Evolutionary conservation across 2,888 invertebrate species (phyloP), one percentile per base, ranked within the genome.

Genomic region (Galerucella pusilla): DNA sequence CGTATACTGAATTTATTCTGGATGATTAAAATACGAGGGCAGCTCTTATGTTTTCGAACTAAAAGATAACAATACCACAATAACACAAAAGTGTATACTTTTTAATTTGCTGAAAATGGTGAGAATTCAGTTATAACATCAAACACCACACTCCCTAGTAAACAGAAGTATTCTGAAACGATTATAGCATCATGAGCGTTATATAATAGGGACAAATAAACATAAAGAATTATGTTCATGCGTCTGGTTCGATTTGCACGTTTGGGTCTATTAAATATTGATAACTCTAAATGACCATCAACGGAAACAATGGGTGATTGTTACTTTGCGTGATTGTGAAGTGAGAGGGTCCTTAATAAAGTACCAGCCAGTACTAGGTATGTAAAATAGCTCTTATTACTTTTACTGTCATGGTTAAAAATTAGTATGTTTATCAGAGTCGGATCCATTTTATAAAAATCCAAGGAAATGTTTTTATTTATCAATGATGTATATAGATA

Each of bases 271-370:
- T 73, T 73, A 73, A 81, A 83, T 82, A 83, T 83, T 82, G 80
- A 83, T 83, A 81, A 76, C 76, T 75, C 77, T 82, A 85, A 84
- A 85, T 82, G 83, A 82, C 80, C 84, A 84, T 85, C 84, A 84
- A 81, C 82, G 82, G 83, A 83, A 72, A 83, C 83, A 84, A 83
- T 82, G 78, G 82, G 80, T 85, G 84, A 85, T 84, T 85, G 84
- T 83, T 83, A 81, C 83, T 84, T 85, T 80, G 85, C 85, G 85
- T 85, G 85, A 72, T 72, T 72, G 72, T 72, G 20, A 71, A 72
- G 72, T 67, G 72, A 67, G 66, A 79, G 79, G 71, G 76, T 75
- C 72, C 65, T 73, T 60, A 67, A 65, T 68, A 64, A 77, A 81
- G 85, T 84, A 82, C 84, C 83, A 83, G 80, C 75, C 77, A 73